Percentiles rank a stretch among this genome's conserved stretches.
Conservation (phyloP, 2,888 invertebrate genomes). For the Entomobrya multifasciata region DNA sequence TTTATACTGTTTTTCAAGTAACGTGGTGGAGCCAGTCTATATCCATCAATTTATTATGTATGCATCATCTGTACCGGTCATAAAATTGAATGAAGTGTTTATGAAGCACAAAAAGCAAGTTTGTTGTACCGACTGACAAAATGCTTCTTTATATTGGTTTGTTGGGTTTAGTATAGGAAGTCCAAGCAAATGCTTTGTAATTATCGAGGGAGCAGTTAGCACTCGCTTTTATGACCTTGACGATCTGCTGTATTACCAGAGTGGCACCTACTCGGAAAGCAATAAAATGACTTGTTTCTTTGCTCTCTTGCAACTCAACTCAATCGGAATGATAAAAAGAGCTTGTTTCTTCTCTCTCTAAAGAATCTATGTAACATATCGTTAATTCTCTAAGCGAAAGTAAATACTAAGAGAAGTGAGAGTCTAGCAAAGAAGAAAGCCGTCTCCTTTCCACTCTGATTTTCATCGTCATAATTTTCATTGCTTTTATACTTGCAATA, state of each 20-base stretch:
- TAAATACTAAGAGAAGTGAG: no score
- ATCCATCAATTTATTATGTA: background rate
- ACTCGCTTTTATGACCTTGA: conserved; percentile 68
- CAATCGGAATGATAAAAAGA: background rate
- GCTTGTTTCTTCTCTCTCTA: no score
- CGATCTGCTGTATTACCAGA: conserved; percentile 42
- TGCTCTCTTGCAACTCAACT: background rate
- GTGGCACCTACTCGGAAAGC: conserved; percentile 60
- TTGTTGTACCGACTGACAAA: conserved; percentile 19
- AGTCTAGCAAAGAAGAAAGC: no score
- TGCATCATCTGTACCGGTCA: conserved; percentile 58
- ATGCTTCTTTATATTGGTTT: conserved; percentile 4
- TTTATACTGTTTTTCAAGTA: no score
- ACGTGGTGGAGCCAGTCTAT: background rate
- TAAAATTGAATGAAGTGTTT: conserved; percentile 68
- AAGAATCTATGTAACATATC: no score
- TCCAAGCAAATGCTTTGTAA: conserved; percentile 54
- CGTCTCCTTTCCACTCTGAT: conserved; percentile 37
- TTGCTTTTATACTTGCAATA: conserved; percentile 21
- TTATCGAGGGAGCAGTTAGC: conserved; percentile 68
- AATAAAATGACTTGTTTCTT: conserved; percentile 62
- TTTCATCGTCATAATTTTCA: conserved; percentile 48
- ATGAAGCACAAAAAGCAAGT: conserved; percentile 43
- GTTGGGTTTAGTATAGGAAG: no score
- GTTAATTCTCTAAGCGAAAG: no score